phyloP scores from a whole-genome alignment of 1,140 invertebrate genomes.

The Trissolcus basalis region DNA sequence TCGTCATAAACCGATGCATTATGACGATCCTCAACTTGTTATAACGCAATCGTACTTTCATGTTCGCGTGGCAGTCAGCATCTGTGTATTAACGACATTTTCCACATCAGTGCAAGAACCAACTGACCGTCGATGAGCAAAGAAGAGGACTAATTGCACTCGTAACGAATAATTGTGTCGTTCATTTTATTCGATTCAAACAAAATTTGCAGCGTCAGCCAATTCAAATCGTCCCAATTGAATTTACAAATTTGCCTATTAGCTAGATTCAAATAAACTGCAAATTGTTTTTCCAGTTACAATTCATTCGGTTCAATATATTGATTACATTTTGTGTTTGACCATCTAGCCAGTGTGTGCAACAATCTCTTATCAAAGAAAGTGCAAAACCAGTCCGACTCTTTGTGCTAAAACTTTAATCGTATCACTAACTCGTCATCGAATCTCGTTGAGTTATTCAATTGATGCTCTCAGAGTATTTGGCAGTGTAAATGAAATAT shows the following conservation, averaged over 20 bases:
- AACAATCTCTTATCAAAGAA: too few relatives aligned
- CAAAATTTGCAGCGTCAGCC: conserved; percentile 19
- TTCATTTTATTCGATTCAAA: conserved; percentile 34
- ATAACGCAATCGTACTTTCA: conserved; percentile 47
- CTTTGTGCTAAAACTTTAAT: conserved; percentile 28
- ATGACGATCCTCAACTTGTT: conserved; percentile 29
- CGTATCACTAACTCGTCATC: conserved; percentile 40
- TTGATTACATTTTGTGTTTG: too few relatives aligned
- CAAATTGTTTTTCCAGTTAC: background rate
- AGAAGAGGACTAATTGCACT: conserved; percentile 51
- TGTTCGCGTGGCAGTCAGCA: background rate
- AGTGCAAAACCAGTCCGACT: conserved; percentile 11
- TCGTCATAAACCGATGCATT: conserved; percentile 37
- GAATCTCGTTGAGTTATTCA: conserved; percentile 5
- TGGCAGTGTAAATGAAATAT: conserved; percentile 52
- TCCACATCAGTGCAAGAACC: conserved; percentile 44
- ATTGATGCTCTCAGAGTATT: conserved; percentile 19
- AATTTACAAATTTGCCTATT: conserved; percentile 12
- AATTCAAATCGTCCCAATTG: conserved; percentile 13
- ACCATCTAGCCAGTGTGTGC: too few relatives aligned
- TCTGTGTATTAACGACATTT: conserved; percentile 37
- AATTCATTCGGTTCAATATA: too few relatives aligned
- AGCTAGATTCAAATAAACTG: background rate
- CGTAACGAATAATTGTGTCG: conserved; percentile 41
- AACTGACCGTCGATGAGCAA: conserved; percentile 47